Evolutionary conservation across 2,888 invertebrate genomes (phyloP).

Genomic region (Aethes cnicana): DNA sequence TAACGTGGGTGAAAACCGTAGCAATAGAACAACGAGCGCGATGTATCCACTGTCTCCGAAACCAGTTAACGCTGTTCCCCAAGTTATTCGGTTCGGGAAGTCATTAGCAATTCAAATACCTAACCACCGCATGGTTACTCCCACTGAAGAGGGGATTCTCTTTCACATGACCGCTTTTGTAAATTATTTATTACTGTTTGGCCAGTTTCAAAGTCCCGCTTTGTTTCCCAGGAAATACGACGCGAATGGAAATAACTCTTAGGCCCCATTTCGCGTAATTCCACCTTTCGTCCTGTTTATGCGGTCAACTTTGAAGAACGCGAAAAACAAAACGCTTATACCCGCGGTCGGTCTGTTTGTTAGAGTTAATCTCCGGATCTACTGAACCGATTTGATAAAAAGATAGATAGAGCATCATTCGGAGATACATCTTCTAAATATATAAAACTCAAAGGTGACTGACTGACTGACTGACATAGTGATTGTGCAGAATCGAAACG

Average conservation of each 20-base stretch:
- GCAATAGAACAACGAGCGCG: conserved; percentile 45
- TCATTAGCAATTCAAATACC: conserved; percentile 78
- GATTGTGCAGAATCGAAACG: too few relatives aligned
- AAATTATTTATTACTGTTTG: conserved; percentile 77
- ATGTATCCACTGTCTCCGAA: conserved; percentile 56
- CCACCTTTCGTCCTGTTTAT: conserved; percentile 35
- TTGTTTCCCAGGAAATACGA: conserved; percentile 62
- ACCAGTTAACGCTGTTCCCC: conserved; percentile 58
- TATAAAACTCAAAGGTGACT: too few relatives aligned
- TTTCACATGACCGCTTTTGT: conserved; percentile 75
- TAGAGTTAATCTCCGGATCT: too few relatives aligned
- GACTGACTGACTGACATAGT: too few relatives aligned
- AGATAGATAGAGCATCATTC: too few relatives aligned
- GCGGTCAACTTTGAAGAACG: conserved; percentile 11
- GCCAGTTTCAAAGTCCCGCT: conserved; percentile 62
- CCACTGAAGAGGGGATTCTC: conserved; percentile 61
- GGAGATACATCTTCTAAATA: too few relatives aligned
- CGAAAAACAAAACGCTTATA: conserved; percentile 7
- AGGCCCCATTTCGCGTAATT: conserved; percentile 28
- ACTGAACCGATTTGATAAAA: too few relatives aligned
- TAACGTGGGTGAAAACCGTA: conserved; percentile 23
- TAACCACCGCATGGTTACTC: conserved; percentile 64
- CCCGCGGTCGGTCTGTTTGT: too few relatives aligned
- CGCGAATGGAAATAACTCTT: conserved; percentile 54
- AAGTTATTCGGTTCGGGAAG: conserved; percentile 67